phyloP scores from a whole-genome alignment of 2,888 invertebrate genomes.

The Cremastobaeus sp. region DNA sequence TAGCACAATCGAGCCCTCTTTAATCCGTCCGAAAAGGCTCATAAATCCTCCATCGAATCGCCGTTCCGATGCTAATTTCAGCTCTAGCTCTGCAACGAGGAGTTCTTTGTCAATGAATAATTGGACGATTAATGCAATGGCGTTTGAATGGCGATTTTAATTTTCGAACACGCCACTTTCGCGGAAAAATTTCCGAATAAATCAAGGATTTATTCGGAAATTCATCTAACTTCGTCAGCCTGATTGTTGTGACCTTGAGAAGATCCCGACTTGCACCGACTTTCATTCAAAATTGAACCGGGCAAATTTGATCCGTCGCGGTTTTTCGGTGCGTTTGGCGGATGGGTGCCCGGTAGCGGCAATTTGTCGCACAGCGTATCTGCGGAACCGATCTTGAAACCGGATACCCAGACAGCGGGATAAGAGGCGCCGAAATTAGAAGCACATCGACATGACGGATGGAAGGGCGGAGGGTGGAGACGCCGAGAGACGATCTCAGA shows the following conservation, averaged over 20 bases:
- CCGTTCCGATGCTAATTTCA: conserved; percentile 10
- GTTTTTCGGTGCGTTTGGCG: not conserved
- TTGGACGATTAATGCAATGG: not conserved
- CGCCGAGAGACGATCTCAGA: conserved; percentile 49
- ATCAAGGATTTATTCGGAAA: too few species aligned
- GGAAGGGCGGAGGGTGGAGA: conserved; percentile 19
- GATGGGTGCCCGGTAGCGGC: conserved; percentile 41
- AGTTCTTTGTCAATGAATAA: conserved; percentile 4
- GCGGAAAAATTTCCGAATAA: too few species aligned
- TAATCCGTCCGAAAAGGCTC: conserved; percentile 15
- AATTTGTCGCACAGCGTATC: conserved; percentile 47
- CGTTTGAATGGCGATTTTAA: too few species aligned
- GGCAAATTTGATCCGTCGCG: too few species aligned
- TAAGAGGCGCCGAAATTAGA: conserved; percentile 58
- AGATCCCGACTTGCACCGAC: too few species aligned
- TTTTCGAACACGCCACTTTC: too few species aligned
- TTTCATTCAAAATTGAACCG: too few species aligned
- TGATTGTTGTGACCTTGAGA: too few species aligned
- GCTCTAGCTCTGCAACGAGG: not conserved
- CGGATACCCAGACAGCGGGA: conserved; percentile 47
- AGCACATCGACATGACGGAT: conserved; percentile 46
- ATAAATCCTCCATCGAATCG: conserved; percentile 20
- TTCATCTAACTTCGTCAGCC: too few species aligned
- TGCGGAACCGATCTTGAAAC: conserved; percentile 50
- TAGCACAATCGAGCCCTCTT: conserved; percentile 4